Evolutionary conservation across 2,797 vertebrate species (phyloP).

Genomic region (Telmatherina bonti): DNA sequence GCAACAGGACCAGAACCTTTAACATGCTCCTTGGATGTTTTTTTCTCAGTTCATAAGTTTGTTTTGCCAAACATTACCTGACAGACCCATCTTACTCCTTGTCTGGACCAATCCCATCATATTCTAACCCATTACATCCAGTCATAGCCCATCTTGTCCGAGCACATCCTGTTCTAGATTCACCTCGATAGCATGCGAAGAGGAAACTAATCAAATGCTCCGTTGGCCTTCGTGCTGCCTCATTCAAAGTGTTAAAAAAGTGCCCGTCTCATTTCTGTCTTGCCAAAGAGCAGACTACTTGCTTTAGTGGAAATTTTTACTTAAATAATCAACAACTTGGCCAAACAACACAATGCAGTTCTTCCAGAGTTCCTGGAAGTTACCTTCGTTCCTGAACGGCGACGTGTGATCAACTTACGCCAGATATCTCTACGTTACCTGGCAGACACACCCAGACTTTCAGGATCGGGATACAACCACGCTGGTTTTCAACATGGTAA

Average conservation of each 20-base stretch:
- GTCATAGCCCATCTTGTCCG: neutral
- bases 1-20: neutral
- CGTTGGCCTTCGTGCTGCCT: neutral
- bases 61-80: slow-evolving; percentile 2
- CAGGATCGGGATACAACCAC: no score
- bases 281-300: neutral
- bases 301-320: no score
- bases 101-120: neutral
- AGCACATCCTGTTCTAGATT: neutral
- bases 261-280: neutral
- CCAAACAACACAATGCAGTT: no score
- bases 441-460: no score
- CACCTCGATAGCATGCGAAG: neutral
- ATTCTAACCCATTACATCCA: neutral
- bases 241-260: neutral
- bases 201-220: neutral
- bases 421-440: no score
- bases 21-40: neutral
- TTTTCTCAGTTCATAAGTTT: neutral
- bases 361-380: no score
- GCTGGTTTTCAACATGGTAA: no score
- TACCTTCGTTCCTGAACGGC: no score
- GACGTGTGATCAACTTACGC: no score
- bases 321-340: no score
- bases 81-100: neutral